A percentile compares a stretch with the other conserved stretches of the same genome.
Evolutionary conservation across 1,140 invertebrate genomes (phyloP).

Genomic region (Notospermus geniculatus): DNA sequence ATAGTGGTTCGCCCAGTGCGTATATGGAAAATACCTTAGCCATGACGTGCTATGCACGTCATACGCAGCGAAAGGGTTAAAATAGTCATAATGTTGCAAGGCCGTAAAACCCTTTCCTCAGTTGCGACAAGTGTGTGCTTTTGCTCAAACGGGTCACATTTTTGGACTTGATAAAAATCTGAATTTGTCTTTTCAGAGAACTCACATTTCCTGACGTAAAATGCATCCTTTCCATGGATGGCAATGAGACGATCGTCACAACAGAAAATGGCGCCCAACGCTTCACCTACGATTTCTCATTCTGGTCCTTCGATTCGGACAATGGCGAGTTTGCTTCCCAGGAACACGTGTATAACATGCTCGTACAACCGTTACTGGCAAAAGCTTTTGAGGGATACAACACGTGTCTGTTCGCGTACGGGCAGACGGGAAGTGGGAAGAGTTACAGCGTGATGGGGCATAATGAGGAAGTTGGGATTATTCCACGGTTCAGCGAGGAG

Average conservation of each 20-base stretch:
- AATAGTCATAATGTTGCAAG: too few relatives aligned
- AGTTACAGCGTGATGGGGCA: constrained; percentile 63
- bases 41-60: too few relatives aligned
- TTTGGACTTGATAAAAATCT: too few relatives aligned
- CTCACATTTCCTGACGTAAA: constrained; percentile 55
- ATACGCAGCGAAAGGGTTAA: too few relatives aligned
- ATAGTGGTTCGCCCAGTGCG: too few relatives aligned
- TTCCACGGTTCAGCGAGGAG: constrained; percentile 53
- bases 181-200: constrained; percentile 54
- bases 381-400: constrained; percentile 57
- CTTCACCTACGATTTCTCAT: constrained; percentile 65
- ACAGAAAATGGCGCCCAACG: constrained; percentile 57
- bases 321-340: constrained; percentile 45
- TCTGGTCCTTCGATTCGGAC: constrained; percentile 60
- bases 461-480: constrained; percentile 44
- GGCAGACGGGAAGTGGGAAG: constrained; percentile 92
- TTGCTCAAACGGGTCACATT: too few relatives aligned
- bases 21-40: too few relatives aligned
- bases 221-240: constrained; percentile 61
- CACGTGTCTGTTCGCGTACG: constrained; percentile 84
- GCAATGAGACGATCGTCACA: constrained; percentile 58
- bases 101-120: too few relatives aligned
- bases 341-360: constrained; percentile 43
- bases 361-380: constrained; percentile 49
- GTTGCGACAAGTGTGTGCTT: too few relatives aligned